Conservation (phyloP, 2,113 vertebrate species). For the Capra hircus region DNA sequence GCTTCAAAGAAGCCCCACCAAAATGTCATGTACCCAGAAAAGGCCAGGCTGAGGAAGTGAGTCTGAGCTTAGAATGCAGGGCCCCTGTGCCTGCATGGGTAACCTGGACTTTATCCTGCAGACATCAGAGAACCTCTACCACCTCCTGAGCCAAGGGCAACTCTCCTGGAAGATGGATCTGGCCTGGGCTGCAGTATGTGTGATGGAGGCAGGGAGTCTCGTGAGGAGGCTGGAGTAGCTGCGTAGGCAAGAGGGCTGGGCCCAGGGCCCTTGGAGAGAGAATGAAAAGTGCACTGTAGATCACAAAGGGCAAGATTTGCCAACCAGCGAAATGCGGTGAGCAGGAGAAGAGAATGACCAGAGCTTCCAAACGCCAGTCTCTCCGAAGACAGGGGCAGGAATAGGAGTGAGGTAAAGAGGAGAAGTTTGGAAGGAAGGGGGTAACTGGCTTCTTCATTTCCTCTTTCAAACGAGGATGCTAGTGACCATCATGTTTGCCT, state of each 20-base stretch:
- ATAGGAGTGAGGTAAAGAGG: neutral
- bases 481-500: neutral
- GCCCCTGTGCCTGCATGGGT: neutral
- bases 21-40: neutral
- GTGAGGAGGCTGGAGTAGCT: neutral
- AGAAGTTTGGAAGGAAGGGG: neutral
- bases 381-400: neutral
- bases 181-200: neutral
- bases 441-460: neutral
- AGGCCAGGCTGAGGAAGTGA: neutral
- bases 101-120: neutral
- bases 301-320: neutral
- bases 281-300: neutral
- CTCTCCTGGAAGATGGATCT: neutral
- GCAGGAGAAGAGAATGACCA: neutral
- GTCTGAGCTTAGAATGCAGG: neutral
- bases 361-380: neutral
- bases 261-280: neutral
- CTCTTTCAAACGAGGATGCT: neutral
- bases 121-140: neutral
- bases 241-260: neutral
- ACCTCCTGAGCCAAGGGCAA: neutral
- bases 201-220: neutral
- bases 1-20: neutral
- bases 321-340: neutral